phyloP scores from a whole-genome alignment of 2,888 invertebrate species.

The Apotomis capreana region DNA sequence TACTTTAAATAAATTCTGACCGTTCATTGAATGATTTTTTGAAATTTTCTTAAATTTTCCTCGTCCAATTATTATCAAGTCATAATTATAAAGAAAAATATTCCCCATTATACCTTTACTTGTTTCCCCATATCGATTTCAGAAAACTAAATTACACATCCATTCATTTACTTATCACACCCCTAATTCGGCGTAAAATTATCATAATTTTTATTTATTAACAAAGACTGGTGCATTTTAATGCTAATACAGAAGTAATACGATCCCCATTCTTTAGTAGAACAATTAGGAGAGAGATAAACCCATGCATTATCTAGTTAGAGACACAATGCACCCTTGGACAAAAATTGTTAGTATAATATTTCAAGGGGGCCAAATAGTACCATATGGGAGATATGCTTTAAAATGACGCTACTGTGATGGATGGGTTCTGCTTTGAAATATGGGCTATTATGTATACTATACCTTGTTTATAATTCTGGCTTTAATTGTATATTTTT shows the following conservation, averaged over 20 bases:
- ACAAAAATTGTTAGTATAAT: slow-evolving; percentile 80
- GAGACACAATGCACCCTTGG: slow-evolving; percentile 69
- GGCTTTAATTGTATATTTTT: neutral
- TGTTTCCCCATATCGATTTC: slow-evolving; percentile 15
- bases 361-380: slow-evolving; percentile 76
- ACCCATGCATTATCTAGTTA: slow-evolving; percentile 82
- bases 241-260: slow-evolving; percentile 78
- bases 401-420: slow-evolving; percentile 60
- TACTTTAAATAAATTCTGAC: no score
- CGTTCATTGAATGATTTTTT: no score
- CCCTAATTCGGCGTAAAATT: slow-evolving; percentile 51
- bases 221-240: slow-evolving; percentile 68
- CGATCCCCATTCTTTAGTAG: slow-evolving; percentile 73
- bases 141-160: slow-evolving; percentile 13
- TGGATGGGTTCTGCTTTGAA: slow-evolving; percentile 55
- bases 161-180: slow-evolving; percentile 29
- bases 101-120: neutral
- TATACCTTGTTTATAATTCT: slow-evolving; percentile 2
- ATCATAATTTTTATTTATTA: slow-evolving; percentile 74
- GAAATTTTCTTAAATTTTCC: no score
- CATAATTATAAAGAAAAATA: neutral
- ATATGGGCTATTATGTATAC: slow-evolving; percentile 25
- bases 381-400: slow-evolving; percentile 76
- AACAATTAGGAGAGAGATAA: slow-evolving; percentile 79
- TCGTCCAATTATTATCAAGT: no score